Conservation (phyloP, 2,888 invertebrate genomes). For the Seira ritae region DNA sequence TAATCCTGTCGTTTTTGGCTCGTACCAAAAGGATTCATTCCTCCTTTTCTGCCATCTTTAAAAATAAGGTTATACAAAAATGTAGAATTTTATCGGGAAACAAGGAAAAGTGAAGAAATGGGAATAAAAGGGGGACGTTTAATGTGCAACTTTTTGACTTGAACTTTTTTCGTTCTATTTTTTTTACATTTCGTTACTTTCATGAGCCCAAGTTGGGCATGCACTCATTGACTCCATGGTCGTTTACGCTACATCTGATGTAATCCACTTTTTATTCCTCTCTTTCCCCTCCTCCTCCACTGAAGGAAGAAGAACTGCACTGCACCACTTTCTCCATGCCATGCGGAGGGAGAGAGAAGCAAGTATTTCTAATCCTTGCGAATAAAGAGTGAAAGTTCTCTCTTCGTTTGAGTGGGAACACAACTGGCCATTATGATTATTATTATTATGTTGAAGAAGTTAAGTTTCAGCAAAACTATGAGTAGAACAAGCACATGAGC, state of each 20-base stretch:
- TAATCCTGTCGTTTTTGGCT: neutral
- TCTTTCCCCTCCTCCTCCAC: neutral
- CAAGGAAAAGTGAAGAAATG: neutral
- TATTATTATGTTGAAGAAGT: conserved; percentile 54
- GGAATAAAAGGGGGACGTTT: neutral
- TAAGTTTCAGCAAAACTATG: neutral
- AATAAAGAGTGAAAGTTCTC: conserved; percentile 1
- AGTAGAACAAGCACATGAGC: neutral
- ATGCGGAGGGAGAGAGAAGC: neutral
- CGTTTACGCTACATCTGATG: conserved; percentile 12
- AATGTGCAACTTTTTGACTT: neutral
- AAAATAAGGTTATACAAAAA: neutral
- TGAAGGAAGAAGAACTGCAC: conserved; percentile 20
- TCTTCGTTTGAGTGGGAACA: neutral
- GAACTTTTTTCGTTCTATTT: too few species aligned
- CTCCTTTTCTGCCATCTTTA: neutral
- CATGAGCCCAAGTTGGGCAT: neutral
- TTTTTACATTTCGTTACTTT: too few species aligned
- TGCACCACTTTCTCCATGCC: conserved; percentile 33
- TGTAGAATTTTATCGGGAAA: too few species aligned
- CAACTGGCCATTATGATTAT: conserved; percentile 36
- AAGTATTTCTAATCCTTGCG: too few species aligned
- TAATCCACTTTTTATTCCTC: conserved; percentile 9
- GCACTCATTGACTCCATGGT: conserved; percentile 14
- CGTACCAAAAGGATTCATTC: neutral